Conservation (phyloP, 2,113 vertebrate genomes). For the Chloropsis cyanopogon region DNA sequence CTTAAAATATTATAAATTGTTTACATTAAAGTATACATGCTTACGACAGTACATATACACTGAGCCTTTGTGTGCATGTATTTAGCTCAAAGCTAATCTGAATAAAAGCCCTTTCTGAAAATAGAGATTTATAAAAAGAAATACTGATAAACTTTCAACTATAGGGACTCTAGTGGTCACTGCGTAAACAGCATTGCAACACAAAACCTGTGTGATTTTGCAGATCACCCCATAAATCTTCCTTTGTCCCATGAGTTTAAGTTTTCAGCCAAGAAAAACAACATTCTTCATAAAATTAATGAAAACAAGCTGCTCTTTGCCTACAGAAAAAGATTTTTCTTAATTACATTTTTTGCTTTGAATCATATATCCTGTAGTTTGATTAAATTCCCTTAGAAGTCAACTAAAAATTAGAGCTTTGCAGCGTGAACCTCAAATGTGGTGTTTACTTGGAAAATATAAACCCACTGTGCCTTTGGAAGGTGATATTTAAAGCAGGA, state of each 20-base stretch:
- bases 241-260: conserved; percentile 20
- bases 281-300: conserved; percentile 71
- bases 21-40: conserved; percentile 1
- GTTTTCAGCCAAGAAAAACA: conserved; percentile 69
- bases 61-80: neutral
- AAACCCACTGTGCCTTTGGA: conserved; percentile 29
- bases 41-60: conserved; percentile 1
- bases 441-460: conserved; percentile 23
- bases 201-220: conserved; percentile 50
- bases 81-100: conserved; percentile 36
- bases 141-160: conserved; percentile 49
- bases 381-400: conserved; percentile 66
- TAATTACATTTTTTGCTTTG: conserved; percentile 71
- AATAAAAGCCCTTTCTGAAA: conserved; percentile 39
- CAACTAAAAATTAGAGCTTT: conserved; percentile 49
- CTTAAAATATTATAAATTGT: conserved; percentile 12
- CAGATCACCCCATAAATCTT: conserved; percentile 46
- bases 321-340: conserved; percentile 69
- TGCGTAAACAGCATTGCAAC: conserved; percentile 38
- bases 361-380: conserved; percentile 65
- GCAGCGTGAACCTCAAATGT: neutral
- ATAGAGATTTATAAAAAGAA: conserved; percentile 51
- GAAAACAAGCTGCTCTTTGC: conserved; percentile 70
- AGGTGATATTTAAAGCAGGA: conserved; percentile 13
- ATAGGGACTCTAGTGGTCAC: conserved; percentile 18